Conservation (phyloP, 2,888 invertebrate genomes). For the Orthonychiurus folsomi region DNA sequence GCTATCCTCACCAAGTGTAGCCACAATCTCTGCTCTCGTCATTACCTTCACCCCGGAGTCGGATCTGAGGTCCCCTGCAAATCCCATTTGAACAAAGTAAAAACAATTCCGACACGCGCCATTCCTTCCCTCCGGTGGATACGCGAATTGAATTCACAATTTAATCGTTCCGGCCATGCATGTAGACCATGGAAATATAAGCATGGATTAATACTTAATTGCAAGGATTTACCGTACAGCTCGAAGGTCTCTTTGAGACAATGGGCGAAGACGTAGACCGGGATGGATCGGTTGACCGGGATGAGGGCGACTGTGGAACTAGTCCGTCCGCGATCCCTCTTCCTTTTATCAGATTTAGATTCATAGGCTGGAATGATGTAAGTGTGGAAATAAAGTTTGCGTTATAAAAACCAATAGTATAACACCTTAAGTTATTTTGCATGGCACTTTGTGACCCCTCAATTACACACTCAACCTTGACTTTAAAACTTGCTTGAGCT, state of each 20-base stretch:
- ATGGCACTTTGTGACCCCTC: too few species aligned
- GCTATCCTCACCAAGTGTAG: slow-evolving; percentile 2
- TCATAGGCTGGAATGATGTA: background rate
- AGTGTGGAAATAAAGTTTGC: background rate
- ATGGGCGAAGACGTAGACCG: slow-evolving; percentile 7
- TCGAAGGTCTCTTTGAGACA: background rate
- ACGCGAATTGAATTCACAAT: background rate
- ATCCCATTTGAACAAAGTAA: background rate
- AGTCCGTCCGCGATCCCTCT: background rate
- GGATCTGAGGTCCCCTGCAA: background rate
- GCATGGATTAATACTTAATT: background rate
- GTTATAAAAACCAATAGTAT: background rate
- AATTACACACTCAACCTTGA: too few species aligned
- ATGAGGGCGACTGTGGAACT: slow-evolving; percentile 8
- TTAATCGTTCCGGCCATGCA: background rate
- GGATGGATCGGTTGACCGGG: slow-evolving; percentile 7
- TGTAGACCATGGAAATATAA: background rate
- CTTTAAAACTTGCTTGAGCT: too few species aligned
- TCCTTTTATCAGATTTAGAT: background rate
- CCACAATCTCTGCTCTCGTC: background rate
- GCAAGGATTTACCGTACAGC: background rate
- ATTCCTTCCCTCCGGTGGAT: background rate
- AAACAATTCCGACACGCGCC: background rate
- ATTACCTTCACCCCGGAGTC: too few species aligned
- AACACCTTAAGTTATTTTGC: background rate